Base-by-base conservation (phyloP, 2,797 vertebrate genomes). In the Lophotriccus pileatus region DNA sequence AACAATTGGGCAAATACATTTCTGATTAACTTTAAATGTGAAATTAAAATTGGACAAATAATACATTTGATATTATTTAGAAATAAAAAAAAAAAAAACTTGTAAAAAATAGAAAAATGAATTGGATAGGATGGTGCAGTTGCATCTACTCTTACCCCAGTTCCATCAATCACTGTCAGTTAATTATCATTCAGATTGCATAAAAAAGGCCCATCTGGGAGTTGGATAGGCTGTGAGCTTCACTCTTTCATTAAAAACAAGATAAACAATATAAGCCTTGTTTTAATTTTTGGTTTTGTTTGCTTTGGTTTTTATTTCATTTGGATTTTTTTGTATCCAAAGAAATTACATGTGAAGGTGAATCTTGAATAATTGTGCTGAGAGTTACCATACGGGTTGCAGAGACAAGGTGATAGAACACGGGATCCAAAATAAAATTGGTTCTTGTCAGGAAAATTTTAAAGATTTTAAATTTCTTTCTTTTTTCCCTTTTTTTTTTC, bases 171-270 rank as follows among this genome's bases (percentile, higher is more conserved):
- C 95, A 94, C 64, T 96, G 96, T 95, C 95, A 86, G 94, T 97
- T 97, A 97, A 97, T 97, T 97, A 96, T 95, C 95, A 95, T 87
- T 96, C 94, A 93, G 88, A 86, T 5, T 87, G 81, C 73, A 94
- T 91, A 77, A 96, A 90, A 69, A 91, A 69, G 63, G 17, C 14
- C 62, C 94, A 85, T 87, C 27, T 96, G 94, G 82, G 93, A 96
- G 32, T 14, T 88, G 67, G 58, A 41, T 77, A 63, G 87, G 63
- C 87, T 90, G 44, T 83, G 92, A 90, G 67, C 25, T 90, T 92
- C 3, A 1, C 82, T 93, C 84, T 95, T 95, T 93, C 76, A 75
- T 91, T 93, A 88, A 77, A 87, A 86, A 44, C 28, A 88, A 87
- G 50, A 60, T 37, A 84, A 95, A 88, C n/a, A 90, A 53, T 64